A percentile compares a stretch with the other conserved stretches of the same genome.
Evolutionary conservation across 37 sponge, comb jelly and placozoan species (phyloP).

Genomic region (Corticium candelabrum): DNA sequence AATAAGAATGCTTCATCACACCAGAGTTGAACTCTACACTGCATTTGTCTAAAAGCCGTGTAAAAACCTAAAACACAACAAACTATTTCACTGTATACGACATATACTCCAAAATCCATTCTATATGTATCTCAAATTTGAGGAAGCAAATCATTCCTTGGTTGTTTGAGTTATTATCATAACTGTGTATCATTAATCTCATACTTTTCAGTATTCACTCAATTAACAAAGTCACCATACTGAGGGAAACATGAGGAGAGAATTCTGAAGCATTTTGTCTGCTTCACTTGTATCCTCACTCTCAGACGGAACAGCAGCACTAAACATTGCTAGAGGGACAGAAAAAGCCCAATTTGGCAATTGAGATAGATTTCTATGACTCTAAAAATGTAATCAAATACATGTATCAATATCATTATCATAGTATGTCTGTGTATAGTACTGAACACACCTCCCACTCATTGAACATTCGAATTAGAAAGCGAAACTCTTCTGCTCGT

Average conservation of each 20-base stretch:
- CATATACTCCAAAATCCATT: no score
- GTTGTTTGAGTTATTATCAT: no score
- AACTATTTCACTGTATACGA: conserved; percentile 9
- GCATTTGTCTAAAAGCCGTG: conserved; percentile 71
- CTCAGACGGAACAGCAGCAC: background rate
- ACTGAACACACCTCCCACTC: conserved; percentile 58
- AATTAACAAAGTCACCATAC: conserved; percentile 17
- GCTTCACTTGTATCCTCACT: conserved; percentile 10
- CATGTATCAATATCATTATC: background rate
- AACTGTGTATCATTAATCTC: no score
- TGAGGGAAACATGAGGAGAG: conserved; percentile 71
- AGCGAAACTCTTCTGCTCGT: conserved; percentile 56
- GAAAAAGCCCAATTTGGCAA: conserved; percentile 90
- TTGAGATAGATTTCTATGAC: conserved; percentile 54
- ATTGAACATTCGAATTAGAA: conserved; percentile 43
- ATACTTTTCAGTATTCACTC: no score
- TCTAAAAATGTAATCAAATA: conserved; percentile 18
- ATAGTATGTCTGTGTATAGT: background rate
- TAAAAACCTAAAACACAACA: conserved; percentile 49
- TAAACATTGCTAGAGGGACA: conserved; percentile 71
- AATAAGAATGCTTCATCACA: conserved; percentile 12
- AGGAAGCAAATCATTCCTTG: no score
- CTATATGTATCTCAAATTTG: no score
- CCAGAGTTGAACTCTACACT: conserved; percentile 41
- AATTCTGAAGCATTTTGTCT: conserved; percentile 42